Base-by-base conservation (phyloP, 1,140 invertebrate genomes). In the Bombus waltoni region DNA sequence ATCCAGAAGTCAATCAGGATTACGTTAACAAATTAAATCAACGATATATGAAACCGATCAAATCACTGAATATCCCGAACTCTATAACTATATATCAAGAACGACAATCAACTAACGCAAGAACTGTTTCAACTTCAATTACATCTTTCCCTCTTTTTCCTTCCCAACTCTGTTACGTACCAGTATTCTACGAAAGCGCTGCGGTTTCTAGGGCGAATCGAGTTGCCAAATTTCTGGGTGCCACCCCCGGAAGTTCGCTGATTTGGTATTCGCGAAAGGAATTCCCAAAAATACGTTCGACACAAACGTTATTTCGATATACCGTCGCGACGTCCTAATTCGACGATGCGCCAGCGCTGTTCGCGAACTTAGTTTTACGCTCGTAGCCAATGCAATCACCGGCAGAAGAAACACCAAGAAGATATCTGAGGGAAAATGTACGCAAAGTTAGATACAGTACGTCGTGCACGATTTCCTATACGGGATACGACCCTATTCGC, bases 281-380 rank as follows among this genome's bases (percentile, higher is more conserved):
- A 87, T 75, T 81, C 59, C 40, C n/a, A 78, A 84, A 78, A 89
- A 84, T 79, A 87, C 74, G 59, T 15, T 40, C 75, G 72, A 82
- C 80, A 85, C 82, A 90, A 89, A 90, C 77, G 89, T 84, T 85
- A 87, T 82, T 84, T 89, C 88, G 88, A 89, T 90, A 62, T n/a
- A 82, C 88, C 4, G 59, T 47, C 71, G 81, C 88, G 80, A 89
- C 88, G 89, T 89, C 76, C 88, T 89, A 89, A 89, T 89, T 89
- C 88, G 75, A 40, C 44, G 11, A 38, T 40, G 70, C 70, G 13
- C 38, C 40, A 13, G 2, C 25, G 28, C 65, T 28, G 68, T 77
- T 87, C 80, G 80, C 75, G 85, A 89, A 89, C 83, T 88, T 89
- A 87, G 88, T 89, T 89, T 86, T 77, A 82, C 59, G 77, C 79